phyloP scores from a whole-genome alignment of 2,888 invertebrate genomes.

The Chromoteleia sp. region DNA sequence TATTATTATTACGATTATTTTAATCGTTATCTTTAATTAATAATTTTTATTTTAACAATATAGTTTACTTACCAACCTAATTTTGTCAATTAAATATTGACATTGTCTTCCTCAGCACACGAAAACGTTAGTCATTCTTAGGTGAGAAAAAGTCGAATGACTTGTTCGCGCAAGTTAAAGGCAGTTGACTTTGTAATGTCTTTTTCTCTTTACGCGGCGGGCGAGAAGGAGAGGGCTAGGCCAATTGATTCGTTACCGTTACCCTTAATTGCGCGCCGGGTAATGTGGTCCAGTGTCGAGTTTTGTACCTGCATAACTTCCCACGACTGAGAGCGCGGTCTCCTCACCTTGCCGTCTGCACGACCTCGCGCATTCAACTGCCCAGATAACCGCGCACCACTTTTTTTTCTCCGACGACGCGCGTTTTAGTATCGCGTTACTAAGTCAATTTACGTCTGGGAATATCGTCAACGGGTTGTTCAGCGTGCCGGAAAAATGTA shows the following conservation, averaged over 20 bases:
- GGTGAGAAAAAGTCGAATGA: conserved; percentile 33
- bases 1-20: no score
- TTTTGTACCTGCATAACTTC: conserved; percentile 56
- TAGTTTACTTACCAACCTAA: no score
- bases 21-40: no score
- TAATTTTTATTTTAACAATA: no score
- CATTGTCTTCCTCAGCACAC: neutral
- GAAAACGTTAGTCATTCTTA: conserved; percentile 31
- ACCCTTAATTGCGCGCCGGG: conserved; percentile 59
- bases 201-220: conserved; percentile 37
- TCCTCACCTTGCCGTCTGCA: conserved; percentile 39
- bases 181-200: conserved; percentile 58
- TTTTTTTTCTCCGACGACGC: conserved; percentile 27
- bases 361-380: conserved; percentile 26
- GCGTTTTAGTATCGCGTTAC: conserved; percentile 55
- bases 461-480: conserved; percentile 39
- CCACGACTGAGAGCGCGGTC: conserved; percentile 32
- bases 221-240: conserved; percentile 6
- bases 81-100: no score
- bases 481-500: conserved; percentile 44
- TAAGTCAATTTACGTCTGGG: conserved; percentile 58
- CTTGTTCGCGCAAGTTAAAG: conserved; percentile 52
- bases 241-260: conserved; percentile 69
- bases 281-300: conserved; percentile 49
- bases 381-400: conserved; percentile 33